Conservation (phyloP, 2,888 invertebrate genomes). For the Melanophora roralis region DNA sequence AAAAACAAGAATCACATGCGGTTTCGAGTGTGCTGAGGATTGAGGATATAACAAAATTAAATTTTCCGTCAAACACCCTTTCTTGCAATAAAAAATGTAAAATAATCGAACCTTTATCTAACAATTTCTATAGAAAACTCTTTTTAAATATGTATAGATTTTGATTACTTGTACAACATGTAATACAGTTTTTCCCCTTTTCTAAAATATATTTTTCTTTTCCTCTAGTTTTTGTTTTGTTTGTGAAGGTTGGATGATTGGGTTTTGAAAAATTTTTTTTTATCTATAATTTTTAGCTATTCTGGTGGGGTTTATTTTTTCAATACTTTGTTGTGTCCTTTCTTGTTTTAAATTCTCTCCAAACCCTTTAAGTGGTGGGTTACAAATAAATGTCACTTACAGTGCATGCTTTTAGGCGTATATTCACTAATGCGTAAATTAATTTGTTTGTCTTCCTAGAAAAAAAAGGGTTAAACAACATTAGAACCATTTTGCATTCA, state of each 20-base stretch:
- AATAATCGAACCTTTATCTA: no score
- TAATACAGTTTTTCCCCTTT: no score
- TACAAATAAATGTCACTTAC: constrained; percentile 52
- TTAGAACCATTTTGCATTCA: constrained; percentile 7
- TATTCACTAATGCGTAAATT: constrained; percentile 48
- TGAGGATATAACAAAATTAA: no score
- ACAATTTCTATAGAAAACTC: no score
- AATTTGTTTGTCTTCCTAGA: constrained; percentile 8
- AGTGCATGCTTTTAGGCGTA: constrained; percentile 49
- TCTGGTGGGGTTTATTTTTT: background rate
- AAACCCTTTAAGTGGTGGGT: constrained; percentile 3
- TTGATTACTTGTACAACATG: no score
- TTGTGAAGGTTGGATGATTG: constrained; percentile 21
- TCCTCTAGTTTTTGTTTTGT: background rate
- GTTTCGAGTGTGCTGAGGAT: no score
- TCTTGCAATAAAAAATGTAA: no score
- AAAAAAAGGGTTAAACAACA: constrained; percentile 21
- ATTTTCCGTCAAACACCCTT: no score
- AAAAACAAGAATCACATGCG: no score
- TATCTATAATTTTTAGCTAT: constrained; percentile 23
- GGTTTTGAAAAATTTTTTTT: constrained; percentile 34
- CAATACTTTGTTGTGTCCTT: background rate
- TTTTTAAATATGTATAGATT: no score
- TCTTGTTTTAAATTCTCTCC: background rate
- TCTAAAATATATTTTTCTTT: background rate